These are phyloP conservation scores for Halichoeres trimaculatus DNA, from an alignment of 2,113 vertebrate species.

Conservation along the genomic window DNA sequence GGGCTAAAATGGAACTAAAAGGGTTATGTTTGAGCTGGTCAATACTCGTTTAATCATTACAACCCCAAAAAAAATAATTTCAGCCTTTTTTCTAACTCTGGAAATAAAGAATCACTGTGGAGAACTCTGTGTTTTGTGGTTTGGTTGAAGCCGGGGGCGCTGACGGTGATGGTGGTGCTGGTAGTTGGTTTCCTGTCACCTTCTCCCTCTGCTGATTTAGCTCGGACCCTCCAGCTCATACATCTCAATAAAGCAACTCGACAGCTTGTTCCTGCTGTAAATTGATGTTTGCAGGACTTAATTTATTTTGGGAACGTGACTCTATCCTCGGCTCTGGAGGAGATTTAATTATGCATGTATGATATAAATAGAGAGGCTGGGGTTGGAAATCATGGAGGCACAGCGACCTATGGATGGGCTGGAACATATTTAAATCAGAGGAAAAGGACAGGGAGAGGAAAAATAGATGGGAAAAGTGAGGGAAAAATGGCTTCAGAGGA, in stretches of 20 bases:
- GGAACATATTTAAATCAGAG: constrained; percentile 14
- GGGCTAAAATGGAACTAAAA: background rate
- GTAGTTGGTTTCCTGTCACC: constrained; percentile 27
- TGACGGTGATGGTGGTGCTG: background rate
- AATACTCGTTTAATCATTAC: background rate
- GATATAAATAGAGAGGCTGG: constrained; percentile 21
- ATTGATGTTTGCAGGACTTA: constrained; percentile 50
- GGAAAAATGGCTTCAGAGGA: background rate
- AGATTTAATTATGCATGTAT: constrained; percentile 59
- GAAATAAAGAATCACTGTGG: background rate
- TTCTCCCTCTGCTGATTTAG: constrained; percentile 48
- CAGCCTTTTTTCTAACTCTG: background rate
- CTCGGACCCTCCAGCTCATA: constrained; percentile 49
- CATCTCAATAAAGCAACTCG: constrained; percentile 59
- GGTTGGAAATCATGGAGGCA: constrained; percentile 11
- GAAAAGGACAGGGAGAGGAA: background rate
- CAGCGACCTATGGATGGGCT: constrained; percentile 31
- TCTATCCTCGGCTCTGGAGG: constrained; percentile 18
- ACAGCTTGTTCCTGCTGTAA: constrained; percentile 50
- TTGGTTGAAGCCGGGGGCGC: background rate
- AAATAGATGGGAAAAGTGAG: background rate
- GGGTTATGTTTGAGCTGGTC: background rate
- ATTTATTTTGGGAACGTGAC: constrained; percentile 43
- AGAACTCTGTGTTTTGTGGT: background rate
- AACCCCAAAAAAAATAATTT: constrained; percentile 3